phyloP scores from a whole-genome alignment of 2,888 invertebrate species.

The Drosophila melanosoma region DNA sequence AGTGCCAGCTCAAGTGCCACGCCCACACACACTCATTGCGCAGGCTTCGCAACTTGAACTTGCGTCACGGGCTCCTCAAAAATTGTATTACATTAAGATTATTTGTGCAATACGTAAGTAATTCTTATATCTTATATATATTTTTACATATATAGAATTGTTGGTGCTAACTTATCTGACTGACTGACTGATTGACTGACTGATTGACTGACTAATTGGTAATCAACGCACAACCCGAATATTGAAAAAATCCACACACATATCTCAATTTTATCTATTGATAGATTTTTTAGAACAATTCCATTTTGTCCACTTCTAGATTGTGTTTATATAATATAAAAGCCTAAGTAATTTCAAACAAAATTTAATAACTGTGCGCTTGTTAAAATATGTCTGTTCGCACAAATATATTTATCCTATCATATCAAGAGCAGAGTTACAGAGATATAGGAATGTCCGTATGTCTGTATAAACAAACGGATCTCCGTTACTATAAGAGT shows the following conservation, averaged over 20 bases:
- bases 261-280: background rate
- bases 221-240: background rate
- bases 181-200: background rate
- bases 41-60: constrained; percentile 44
- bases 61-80: constrained; percentile 13
- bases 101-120: constrained; percentile 1
- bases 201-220: background rate
- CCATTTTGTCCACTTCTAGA: background rate
- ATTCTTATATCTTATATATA: background rate
- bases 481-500: background rate
- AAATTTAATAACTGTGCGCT: background rate
- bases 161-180: background rate
- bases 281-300: background rate
- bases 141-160: background rate
- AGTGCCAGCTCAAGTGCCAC: background rate
- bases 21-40: constrained; percentile 56
- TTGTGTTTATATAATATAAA: background rate
- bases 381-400: background rate
- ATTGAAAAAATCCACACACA: background rate
- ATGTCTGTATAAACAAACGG: background rate
- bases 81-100: constrained; percentile 11
- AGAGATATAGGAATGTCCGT: background rate
- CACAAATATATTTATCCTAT: no score
- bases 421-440: background rate
- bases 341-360: background rate